Evolutionary conservation across 2,113 vertebrate genomes (phyloP).

Genomic region (Stegastes partitus): DNA sequence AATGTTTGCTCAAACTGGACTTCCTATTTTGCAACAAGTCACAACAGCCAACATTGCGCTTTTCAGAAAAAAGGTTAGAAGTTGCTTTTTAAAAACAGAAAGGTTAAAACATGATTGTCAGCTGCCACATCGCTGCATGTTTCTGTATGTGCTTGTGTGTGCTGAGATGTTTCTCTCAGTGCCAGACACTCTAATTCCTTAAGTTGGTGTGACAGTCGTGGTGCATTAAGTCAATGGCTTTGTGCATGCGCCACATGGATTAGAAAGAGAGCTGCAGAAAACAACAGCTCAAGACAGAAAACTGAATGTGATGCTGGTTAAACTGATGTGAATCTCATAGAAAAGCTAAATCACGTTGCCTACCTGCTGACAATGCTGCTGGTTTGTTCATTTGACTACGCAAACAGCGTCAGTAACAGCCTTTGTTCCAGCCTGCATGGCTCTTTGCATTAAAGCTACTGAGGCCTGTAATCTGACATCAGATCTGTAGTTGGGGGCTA

Average conservation of each 20-base stretch:
- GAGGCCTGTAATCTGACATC: conserved; percentile 25
- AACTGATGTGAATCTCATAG: not conserved
- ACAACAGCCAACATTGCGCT: too few relatives aligned
- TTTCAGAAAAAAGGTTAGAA: too few relatives aligned
- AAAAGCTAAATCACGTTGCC: too few relatives aligned
- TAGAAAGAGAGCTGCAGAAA: conserved; percentile 1
- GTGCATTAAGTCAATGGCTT: conserved; percentile 18
- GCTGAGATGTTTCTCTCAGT: not conserved
- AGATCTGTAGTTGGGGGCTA: conserved; percentile 20
- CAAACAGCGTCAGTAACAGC: not conserved
- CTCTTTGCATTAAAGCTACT: not conserved
- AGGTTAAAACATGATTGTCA: too few relatives aligned
- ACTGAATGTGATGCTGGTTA: too few relatives aligned
- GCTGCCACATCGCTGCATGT: too few relatives aligned
- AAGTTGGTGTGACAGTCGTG: conserved; percentile 33
- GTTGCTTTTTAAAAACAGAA: too few relatives aligned
- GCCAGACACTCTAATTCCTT: too few relatives aligned
- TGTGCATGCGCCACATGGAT: not conserved
- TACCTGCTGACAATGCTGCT: not conserved
- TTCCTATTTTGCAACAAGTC: too few relatives aligned
- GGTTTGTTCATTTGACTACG: not conserved
- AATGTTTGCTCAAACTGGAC: too few relatives aligned
- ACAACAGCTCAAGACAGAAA: not conserved
- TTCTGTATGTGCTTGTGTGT: not conserved
- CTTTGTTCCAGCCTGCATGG: not conserved